Conservation (phyloP, 2,888 invertebrate genomes). For the Alloplasta piceator region DNA sequence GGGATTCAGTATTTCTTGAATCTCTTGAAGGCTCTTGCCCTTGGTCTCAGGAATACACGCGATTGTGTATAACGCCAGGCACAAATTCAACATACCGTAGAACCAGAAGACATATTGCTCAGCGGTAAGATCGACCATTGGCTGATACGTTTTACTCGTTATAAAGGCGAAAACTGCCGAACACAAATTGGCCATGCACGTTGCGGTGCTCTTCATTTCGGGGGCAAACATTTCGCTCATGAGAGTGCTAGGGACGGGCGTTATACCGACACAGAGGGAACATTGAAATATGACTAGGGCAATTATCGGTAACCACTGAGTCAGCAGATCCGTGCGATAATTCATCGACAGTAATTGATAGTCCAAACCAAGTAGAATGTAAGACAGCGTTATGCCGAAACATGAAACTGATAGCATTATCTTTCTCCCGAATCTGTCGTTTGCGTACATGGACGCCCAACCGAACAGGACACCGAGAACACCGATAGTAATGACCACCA, state of each 20-base stretch:
- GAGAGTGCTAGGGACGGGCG: slow-evolving; percentile 73
- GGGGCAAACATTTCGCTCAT: slow-evolving; percentile 77
- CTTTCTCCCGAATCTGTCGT: slow-evolving; percentile 77
- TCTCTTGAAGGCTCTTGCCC: slow-evolving; percentile 76
- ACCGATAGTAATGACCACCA: slow-evolving; percentile 69
- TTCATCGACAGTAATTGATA: slow-evolving; percentile 68
- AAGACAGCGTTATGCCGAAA: slow-evolving; percentile 62
- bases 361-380: slow-evolving; percentile 70
- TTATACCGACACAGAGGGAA: slow-evolving; percentile 69
- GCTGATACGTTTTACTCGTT: slow-evolving; percentile 73
- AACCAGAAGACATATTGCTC: slow-evolving; percentile 74
- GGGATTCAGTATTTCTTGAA: slow-evolving; percentile 72
- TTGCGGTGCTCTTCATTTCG: slow-evolving; percentile 74
- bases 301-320: slow-evolving; percentile 73
- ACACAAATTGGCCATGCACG: slow-evolving; percentile 70
- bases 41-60: slow-evolving; percentile 74
- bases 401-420: slow-evolving; percentile 73
- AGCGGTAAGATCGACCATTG: slow-evolving; percentile 69
- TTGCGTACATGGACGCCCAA: slow-evolving; percentile 66
- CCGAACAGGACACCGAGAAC: slow-evolving; percentile 61
- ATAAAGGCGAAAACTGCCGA: slow-evolving; percentile 74
- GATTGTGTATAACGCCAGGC: slow-evolving; percentile 58
- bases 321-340: slow-evolving; percentile 53
- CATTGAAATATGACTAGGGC: slow-evolving; percentile 68
- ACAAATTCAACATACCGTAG: slow-evolving; percentile 67